phyloP scores from a whole-genome alignment of 2,797 vertebrate species.

The Chloroceryle amazona region DNA sequence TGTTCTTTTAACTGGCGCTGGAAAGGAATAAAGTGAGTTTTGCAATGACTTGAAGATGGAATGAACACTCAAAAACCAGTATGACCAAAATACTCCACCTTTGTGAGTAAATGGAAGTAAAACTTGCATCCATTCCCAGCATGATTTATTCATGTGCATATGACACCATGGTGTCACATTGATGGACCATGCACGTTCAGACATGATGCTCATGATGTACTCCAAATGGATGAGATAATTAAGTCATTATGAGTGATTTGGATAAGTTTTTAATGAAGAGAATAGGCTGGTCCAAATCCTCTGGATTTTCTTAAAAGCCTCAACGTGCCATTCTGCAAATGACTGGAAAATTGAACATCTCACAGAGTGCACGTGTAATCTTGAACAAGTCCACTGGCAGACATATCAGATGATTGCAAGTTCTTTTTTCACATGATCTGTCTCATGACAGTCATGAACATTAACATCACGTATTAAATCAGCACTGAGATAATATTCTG shows the following conservation, averaged over 20 bases:
- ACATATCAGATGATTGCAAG: neutral
- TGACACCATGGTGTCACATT: no score
- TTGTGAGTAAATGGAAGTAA: neutral
- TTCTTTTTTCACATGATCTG: neutral
- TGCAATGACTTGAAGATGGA: neutral
- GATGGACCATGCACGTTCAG: neutral
- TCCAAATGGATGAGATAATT: accelerated
- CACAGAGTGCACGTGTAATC: neutral
- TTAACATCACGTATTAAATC: neutral
- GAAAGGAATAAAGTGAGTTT: neutral
- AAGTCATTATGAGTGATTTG: neutral
- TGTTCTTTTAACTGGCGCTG: neutral
- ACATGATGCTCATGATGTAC: accelerated
- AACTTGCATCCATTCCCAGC: neutral
- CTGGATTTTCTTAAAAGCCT: neutral
- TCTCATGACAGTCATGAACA: neutral
- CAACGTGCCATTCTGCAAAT: accelerated
- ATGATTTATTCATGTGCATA: accelerated
- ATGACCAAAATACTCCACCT: neutral
- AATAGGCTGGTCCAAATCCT: neutral
- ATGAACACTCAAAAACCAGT: neutral
- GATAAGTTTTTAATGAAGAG: neutral
- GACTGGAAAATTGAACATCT: neutral
- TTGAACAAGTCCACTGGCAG: neutral
- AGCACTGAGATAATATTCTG: neutral